phyloP scores from a whole-genome alignment of 2,113 vertebrate species.

The Actenoides hombroni region DNA sequence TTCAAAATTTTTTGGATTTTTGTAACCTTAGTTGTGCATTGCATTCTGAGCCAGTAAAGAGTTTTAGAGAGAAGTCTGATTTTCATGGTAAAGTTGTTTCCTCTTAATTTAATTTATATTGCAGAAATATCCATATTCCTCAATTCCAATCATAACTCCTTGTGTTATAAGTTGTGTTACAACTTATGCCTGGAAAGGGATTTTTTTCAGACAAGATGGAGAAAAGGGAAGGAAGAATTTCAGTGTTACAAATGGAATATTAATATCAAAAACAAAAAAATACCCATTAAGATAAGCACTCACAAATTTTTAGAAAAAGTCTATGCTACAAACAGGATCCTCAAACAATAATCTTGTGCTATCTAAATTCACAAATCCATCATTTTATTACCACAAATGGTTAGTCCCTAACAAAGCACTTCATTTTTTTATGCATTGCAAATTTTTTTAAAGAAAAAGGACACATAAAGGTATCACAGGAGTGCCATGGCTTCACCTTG shows the following conservation, averaged over 20 bases:
- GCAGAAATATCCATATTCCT: neutral
- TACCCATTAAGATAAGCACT: neutral
- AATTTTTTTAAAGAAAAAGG: neutral
- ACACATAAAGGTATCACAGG: neutral
- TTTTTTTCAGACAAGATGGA: neutral
- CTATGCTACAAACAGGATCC: neutral
- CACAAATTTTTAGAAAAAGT: neutral
- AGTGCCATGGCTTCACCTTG: neutral
- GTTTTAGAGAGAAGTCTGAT: neutral
- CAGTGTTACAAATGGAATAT: neutral
- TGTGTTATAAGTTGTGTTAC: no score
- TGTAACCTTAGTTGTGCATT: fast-evolving
- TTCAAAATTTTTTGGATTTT: neutral
- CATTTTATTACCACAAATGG: neutral
- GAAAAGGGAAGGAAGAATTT: neutral
- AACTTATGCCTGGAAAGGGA: neutral
- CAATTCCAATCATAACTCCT: neutral
- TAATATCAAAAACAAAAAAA: neutral
- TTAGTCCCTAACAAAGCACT: neutral
- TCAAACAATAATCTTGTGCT: neutral
- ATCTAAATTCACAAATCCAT: neutral
- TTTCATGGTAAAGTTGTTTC: neutral
- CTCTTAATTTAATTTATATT: neutral
- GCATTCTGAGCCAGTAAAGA: neutral
- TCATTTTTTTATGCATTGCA: neutral